phyloP scores from a whole-genome alignment of 2,113 vertebrate genomes.

The Panthera tigris region DNA sequence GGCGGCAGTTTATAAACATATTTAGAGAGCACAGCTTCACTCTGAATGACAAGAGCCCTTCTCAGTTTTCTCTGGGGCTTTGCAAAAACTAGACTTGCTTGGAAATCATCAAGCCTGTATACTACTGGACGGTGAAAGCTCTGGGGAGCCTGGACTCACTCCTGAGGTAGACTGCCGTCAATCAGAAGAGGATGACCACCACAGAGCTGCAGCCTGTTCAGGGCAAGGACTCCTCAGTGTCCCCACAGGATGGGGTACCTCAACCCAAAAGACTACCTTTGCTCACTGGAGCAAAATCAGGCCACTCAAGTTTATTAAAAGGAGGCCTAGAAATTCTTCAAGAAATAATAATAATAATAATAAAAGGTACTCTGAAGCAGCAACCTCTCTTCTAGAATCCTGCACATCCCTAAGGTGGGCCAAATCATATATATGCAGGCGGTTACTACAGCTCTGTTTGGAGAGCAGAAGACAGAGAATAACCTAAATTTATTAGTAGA shows the following conservation, averaged over 20 bases:
- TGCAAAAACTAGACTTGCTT: neutral
- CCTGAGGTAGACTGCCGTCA: neutral
- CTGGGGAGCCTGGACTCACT: neutral
- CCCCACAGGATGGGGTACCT: neutral
- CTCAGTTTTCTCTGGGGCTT: constrained; percentile 13
- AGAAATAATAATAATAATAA: neutral
- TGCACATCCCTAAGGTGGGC: neutral
- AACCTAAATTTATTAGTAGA: neutral
- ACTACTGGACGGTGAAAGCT: neutral
- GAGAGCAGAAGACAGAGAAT: neutral
- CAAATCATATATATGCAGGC: neutral
- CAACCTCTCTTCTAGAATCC: neutral
- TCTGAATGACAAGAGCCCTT: neutral
- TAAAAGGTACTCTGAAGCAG: neutral
- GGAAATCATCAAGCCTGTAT: neutral
- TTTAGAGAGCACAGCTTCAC: neutral
- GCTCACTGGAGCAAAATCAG: neutral
- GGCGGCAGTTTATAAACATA: neutral
- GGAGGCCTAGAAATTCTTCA: neutral
- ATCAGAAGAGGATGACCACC: neutral
- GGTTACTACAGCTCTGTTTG: neutral
- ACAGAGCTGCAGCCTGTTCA: neutral
- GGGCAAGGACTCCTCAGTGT: neutral
- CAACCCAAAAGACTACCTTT: neutral
- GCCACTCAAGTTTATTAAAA: neutral